A percentile compares a stretch with the other conserved stretches of the same genome.
phyloP scores from a whole-genome alignment of 2,888 invertebrate genomes.

The Charanyca ferruginea region DNA sequence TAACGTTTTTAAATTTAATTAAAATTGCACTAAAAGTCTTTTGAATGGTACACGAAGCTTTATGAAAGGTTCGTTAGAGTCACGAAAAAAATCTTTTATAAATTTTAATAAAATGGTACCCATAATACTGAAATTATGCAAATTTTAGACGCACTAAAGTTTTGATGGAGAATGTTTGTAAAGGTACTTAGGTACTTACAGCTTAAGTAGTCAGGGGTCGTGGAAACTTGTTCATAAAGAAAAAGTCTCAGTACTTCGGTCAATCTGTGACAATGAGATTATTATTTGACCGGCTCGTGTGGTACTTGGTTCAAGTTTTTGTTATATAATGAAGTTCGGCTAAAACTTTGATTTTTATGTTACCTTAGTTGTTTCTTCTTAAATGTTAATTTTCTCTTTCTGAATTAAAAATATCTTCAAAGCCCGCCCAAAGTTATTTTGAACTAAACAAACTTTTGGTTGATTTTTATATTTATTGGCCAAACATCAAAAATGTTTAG shows the following conservation, averaged over 20 bases:
- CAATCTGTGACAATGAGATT: conserved; percentile 32
- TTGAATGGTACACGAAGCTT: conserved; percentile 23
- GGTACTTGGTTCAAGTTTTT: conserved; percentile 15
- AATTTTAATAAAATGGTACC: conserved; percentile 28
- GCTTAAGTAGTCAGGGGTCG: conserved; percentile 15
- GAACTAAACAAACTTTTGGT: neutral
- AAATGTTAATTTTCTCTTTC: neutral
- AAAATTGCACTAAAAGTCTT: conserved; percentile 18
- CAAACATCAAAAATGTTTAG: neutral
- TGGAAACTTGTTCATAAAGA: conserved; percentile 7
- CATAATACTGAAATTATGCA: conserved; percentile 35
- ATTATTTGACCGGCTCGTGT: conserved; percentile 4
- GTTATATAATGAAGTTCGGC: conserved; percentile 8
- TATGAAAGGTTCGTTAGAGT: conserved; percentile 26
- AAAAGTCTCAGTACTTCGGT: conserved; percentile 26
- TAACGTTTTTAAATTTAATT: conserved; percentile 5
- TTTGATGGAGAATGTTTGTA: conserved; percentile 28
- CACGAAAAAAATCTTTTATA: conserved; percentile 24
- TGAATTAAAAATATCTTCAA: conserved; percentile 2
- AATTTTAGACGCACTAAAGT: conserved; percentile 31
- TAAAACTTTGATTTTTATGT: conserved; percentile 15
- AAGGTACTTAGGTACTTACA: conserved; percentile 19
- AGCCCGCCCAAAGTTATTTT: neutral
- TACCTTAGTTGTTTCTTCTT: conserved; percentile 17
- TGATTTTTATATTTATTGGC: neutral